Base-by-base conservation (phyloP, 2,888 invertebrate genomes). In the Idaea straminata region DNA sequence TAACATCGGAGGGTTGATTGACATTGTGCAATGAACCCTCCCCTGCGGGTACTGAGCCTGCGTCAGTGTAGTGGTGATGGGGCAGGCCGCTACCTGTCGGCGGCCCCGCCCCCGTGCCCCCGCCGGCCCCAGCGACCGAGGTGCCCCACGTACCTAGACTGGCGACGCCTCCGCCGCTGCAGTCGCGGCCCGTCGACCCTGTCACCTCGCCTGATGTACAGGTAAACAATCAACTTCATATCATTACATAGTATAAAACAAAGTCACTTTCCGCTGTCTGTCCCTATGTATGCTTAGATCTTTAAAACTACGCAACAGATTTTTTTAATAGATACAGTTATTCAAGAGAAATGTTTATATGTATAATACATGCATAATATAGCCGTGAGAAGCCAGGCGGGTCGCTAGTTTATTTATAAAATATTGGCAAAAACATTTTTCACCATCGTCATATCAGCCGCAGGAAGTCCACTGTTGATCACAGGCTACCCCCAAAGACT, bases 61-160 rank as follows among this genome's bases (percentile, higher is more conserved):
- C 79, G 85, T 85, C 83, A 87, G 87, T 85, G 85, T 86, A 85
- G 87, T 82, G 84, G 25, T 83, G 77, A 47, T 83, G 79, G 81
- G 83, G 73, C 59, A 13, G 59, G 59, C 59, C 85, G 79, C 83
- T 84, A 86, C 83, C 83, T 83, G 81, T 81, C 83, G 78, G 77
- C 73, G 69, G 72, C 76, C 72, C 72, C 74, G 74, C 73, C 74
- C 72, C 75, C 72, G 59, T 61, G 64, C 59, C 59, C 59, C 59
- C 61, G 66, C 71, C 67, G 72, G 75, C 57, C 76, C 75, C 34
- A 75, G 76, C 65, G 77, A 72, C 68, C 77, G 78, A 35, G 74
- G 75, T 4, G 77, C 72, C 15, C 77, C 74, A 94, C 69, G 95
- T 94, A 67, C 95, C 1, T 93, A 94, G 77, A 62, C 66, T 57